Evolutionary conservation across 2,113 vertebrate genomes (phyloP), one percentile per base, ranked within the genome.

Genomic region (Cryptotis parvus): DNA sequence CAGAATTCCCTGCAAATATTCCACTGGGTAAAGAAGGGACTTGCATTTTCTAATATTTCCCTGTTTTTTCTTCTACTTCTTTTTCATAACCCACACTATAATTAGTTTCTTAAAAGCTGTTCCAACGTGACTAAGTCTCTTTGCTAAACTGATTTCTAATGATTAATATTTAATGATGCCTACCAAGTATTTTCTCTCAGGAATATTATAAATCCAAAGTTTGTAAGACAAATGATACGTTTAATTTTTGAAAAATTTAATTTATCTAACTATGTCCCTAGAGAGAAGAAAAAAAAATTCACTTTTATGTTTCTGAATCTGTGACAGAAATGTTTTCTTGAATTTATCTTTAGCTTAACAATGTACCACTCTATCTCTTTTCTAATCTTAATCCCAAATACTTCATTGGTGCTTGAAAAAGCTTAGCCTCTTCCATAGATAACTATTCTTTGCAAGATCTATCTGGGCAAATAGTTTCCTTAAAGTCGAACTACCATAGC

Each of bases 151-250:
- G 93, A 92, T 93, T 90, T 95, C 79, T 84, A 92, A 88, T 90
- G 94, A 96, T 94, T 94, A 95, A 95, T 95, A 95, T 96, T 95
- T 96, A 96, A 95, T 85, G 76, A 94, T n/a, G 70, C 80, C 89
- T 72, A 96, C 83, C 93, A 96, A 88, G 80, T 83, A 91, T 88
- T 96, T 95, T 93, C 94, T 95, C 90, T n/a, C 27, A 95, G 93
- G 91, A 91, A 89, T 95, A 90, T 33, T 91, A 0, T 76, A 90
- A 93, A 79, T 92, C 91, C 93, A 95, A 94, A 86, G 66, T 93
- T 91, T 92, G 39, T 45, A 89, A 94, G 90, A 95, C 76, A 93
- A 93, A 92, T 73, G 70, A 95, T 88, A 91, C 75, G 91, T 76
- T 90, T 94, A 87, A 84, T 94, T 91, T 90, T 87, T 63, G 16